These are phyloP conservation scores for Drosophila kuntzei DNA, from an alignment of 2,888 invertebrate species.

Conservation along the genomic window DNA sequence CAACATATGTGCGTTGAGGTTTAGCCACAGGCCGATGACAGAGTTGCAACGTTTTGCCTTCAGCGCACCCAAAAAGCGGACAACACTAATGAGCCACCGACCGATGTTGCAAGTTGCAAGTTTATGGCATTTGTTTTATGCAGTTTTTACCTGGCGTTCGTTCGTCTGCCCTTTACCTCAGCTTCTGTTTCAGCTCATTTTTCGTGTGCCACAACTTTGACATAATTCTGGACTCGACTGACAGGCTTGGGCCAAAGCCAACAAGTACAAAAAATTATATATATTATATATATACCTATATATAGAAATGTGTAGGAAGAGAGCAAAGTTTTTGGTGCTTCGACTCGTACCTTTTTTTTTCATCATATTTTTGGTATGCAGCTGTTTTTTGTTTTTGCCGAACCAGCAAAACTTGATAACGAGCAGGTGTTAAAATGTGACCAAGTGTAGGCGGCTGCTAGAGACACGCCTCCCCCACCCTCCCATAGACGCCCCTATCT, in stretches of 20 bases:
- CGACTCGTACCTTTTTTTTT: constrained; percentile 45
- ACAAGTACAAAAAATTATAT: constrained; percentile 31
- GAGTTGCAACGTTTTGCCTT: constrained; percentile 34
- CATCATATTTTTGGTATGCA: constrained; percentile 24
- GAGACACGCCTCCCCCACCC: constrained; percentile 26
- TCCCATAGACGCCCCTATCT: not conserved
- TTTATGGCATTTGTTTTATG: constrained; percentile 74
- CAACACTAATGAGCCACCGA: constrained; percentile 73
- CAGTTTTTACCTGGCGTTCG: constrained; percentile 59
- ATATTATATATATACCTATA: constrained; percentile 39
- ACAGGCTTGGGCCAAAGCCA: constrained; percentile 57
- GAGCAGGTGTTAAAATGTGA: constrained; percentile 81
- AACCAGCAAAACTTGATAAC: constrained; percentile 77
- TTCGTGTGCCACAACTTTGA: constrained; percentile 74
- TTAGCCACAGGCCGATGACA: constrained; percentile 58
- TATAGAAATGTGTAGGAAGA: constrained; percentile 25
- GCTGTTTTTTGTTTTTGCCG: constrained; percentile 51
- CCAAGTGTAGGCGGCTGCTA: constrained; percentile 65
- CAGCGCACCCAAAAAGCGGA: constrained; percentile 44
- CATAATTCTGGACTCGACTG: constrained; percentile 72
- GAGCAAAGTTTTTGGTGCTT: constrained; percentile 67
- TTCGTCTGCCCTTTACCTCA: not conserved
- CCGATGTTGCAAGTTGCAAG: constrained; percentile 52
- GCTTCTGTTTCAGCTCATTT: constrained; percentile 44
- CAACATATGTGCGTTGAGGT: constrained; percentile 33